Evolutionary conservation across 2,797 vertebrate genomes (phyloP).

Genomic region (Leuciscus waleckii): DNA sequence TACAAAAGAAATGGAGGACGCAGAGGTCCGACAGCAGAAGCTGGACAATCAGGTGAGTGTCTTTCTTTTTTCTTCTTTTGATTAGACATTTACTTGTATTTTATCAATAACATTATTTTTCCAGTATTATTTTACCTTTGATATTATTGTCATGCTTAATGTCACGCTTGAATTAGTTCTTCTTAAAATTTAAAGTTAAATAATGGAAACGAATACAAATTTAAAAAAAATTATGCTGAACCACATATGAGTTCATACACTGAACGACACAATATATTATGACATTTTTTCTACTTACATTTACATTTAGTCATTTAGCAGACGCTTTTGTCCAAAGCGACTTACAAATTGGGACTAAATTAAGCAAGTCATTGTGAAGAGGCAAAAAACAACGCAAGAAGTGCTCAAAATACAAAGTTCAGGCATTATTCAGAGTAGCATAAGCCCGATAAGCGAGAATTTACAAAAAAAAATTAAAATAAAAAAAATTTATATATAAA

Average conservation of each 20-base stretch:
- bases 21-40: conserved; percentile 78
- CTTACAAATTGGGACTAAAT: too few relatives aligned
- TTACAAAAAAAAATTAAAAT: too few relatives aligned
- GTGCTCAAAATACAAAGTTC: too few relatives aligned
- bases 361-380: too few relatives aligned
- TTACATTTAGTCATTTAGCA: too few relatives aligned
- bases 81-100: not conserved
- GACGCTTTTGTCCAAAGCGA: too few relatives aligned
- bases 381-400: too few relatives aligned
- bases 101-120: not conserved
- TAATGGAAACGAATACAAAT: not conserved
- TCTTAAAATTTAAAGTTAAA: not conserved
- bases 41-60: conserved; percentile 81
- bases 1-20: conserved; percentile 74
- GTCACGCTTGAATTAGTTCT: not conserved
- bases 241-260: not conserved
- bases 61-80: not conserved
- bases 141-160: not conserved
- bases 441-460: too few relatives aligned
- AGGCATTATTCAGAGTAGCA: too few relatives aligned
- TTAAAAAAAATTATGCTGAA: not conserved
- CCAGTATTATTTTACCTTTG: not conserved
- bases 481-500: too few relatives aligned
- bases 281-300: not conserved
- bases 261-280: not conserved